Percentiles rank a stretch among this genome's conserved stretches.
phyloP scores from a whole-genome alignment of 2,113 vertebrate species.

The Oxygymnocypris stewartii region DNA sequence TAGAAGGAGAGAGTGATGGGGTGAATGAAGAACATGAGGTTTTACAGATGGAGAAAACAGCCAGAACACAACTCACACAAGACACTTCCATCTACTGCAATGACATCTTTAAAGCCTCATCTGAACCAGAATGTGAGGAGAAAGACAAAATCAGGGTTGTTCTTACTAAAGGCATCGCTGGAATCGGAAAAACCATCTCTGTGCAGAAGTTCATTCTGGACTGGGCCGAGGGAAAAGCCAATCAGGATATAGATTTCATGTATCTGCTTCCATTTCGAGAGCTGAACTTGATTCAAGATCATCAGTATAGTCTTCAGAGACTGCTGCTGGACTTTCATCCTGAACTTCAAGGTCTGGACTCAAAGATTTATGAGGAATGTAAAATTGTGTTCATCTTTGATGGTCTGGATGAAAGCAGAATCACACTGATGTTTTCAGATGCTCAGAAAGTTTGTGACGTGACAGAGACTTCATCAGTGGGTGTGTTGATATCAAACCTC shows the following conservation, averaged over 20 bases:
- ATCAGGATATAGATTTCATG: not conserved
- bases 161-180: not conserved
- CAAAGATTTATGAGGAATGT: not conserved
- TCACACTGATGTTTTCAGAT: not conserved
- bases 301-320: not conserved
- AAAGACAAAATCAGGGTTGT: not conserved
- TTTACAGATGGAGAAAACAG: not conserved
- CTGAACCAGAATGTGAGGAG: not conserved
- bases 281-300: not conserved
- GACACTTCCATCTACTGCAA: not conserved
- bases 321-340: not conserved
- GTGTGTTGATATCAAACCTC: not conserved
- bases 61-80: not conserved
- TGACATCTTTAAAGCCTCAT: not conserved
- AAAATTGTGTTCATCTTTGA: not conserved
- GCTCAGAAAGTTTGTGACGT: not conserved
- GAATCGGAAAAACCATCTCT: not conserved
- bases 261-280: not conserved
- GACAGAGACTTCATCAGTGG: not conserved
- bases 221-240: not conserved
- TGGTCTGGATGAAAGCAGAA: not conserved
- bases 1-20: constrained; percentile 15
- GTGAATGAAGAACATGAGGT: constrained; percentile 13
- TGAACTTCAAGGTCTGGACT: not conserved
- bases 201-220: not conserved